Conservation (phyloP, 2,113 vertebrate genomes). For the Etia nguti region DNA sequence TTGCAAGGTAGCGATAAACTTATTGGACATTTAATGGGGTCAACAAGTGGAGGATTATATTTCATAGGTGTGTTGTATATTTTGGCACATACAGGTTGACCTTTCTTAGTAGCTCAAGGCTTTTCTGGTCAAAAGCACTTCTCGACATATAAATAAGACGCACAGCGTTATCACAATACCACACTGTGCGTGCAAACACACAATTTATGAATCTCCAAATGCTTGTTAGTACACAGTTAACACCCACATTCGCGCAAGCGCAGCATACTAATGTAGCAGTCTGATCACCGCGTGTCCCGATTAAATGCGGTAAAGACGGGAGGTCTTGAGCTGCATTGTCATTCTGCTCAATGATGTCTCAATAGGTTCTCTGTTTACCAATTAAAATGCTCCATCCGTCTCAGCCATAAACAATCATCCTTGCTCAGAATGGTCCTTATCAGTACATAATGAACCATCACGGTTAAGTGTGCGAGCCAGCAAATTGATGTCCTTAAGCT, state of each 20-base stretch:
- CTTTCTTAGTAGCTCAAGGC: slow-evolving; percentile 18
- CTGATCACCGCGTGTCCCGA: neutral
- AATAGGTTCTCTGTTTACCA: neutral
- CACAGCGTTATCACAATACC: neutral
- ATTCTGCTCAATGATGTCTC: neutral
- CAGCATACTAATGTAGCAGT: neutral
- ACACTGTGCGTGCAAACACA: neutral
- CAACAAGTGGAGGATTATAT: slow-evolving; percentile 12
- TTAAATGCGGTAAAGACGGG: neutral
- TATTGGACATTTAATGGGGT: slow-evolving; percentile 47
- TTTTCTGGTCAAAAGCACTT: neutral
- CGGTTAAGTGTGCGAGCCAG: neutral
- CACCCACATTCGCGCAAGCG: neutral
- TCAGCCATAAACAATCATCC: neutral
- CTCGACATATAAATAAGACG: neutral
- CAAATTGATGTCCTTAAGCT: slow-evolving; percentile 13
- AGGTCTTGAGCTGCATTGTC: neutral
- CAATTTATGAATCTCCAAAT: neutral
- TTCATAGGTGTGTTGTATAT: slow-evolving; percentile 1
- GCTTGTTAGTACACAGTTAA: neutral
- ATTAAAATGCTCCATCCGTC: neutral
- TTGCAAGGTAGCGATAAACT: slow-evolving; percentile 22
- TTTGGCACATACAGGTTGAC: slow-evolving; percentile 10
- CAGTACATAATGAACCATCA: slow-evolving; percentile 4
- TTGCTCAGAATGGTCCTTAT: neutral